phyloP scores from a whole-genome alignment of 2,797 vertebrate species.

The Pipistrellus pipistrellus region DNA sequence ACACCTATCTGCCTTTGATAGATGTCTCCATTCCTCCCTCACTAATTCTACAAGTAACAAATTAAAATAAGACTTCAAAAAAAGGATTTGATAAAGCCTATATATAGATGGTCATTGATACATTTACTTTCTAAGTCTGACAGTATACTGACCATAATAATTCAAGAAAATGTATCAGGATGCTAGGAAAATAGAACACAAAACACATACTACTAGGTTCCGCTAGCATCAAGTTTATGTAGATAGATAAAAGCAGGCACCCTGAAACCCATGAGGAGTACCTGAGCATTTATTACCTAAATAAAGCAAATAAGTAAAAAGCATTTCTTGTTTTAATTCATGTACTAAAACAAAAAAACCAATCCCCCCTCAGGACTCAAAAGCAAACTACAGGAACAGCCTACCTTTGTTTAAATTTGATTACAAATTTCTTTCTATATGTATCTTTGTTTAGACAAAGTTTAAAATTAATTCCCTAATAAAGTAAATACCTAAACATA shows the following conservation, averaged over 20 bases:
- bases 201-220: not conserved
- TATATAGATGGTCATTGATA: not conserved
- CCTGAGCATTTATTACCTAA: not conserved
- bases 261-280: slow-evolving; percentile 9
- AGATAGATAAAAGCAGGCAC: not conserved
- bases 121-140: slow-evolving; percentile 25
- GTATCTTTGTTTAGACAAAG: slow-evolving; percentile 36
- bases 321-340: slow-evolving; percentile 30
- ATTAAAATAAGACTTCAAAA: not conserved
- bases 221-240: not conserved
- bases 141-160: not conserved
- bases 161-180: slow-evolving; percentile 31
- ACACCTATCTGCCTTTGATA: not conserved
- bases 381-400: not conserved
- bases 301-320: not conserved
- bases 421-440: slow-evolving; percentile 9
- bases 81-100: not conserved
- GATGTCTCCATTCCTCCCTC: not conserved
- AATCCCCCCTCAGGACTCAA: not conserved
- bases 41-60: not conserved
- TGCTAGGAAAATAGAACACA: slow-evolving; percentile 2
- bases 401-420: slow-evolving; percentile 18
- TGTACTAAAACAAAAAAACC: not conserved
- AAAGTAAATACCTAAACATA: not conserved
- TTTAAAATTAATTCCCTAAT: slow-evolving; percentile 10